A percentile compares a stretch with the other conserved stretches of the same genome.
Evolutionary conservation across 2,888 invertebrate species (phyloP).

Genomic region (Noctua pronuba): DNA sequence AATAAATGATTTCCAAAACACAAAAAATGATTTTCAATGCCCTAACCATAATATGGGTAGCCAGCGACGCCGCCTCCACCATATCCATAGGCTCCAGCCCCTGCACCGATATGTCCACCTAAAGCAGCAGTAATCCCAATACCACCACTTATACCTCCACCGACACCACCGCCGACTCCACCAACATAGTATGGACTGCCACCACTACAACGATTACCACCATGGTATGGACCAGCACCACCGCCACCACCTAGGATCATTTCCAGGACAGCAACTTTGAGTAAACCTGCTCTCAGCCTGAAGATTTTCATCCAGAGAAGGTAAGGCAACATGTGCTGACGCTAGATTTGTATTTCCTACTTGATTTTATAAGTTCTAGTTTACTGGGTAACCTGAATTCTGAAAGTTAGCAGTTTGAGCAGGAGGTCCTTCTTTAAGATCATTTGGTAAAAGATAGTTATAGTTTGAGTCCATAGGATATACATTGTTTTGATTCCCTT

Average conservation of each 20-base stretch:
- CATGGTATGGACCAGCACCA: no score
- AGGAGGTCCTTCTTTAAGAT: background rate
- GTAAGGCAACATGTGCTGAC: background rate
- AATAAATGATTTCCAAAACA: no score
- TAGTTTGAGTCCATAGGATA: background rate
- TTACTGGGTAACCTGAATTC: no score
- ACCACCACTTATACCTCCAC: constrained; percentile 16
- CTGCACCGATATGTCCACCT: constrained; percentile 20
- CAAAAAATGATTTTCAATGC: background rate
- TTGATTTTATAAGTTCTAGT: no score
- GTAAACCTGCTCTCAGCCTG: constrained; percentile 15
- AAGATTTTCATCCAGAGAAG: background rate
- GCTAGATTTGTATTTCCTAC: background rate
- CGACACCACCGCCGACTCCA: background rate
- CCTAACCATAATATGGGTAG: background rate
- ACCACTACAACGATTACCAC: no score
- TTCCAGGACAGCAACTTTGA: background rate
- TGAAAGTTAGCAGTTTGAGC: no score
- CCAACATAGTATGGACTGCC: background rate
- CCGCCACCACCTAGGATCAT: no score
- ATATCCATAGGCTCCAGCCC: background rate
- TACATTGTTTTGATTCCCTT: background rate
- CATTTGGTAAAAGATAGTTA: background rate
- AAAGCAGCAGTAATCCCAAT: constrained; percentile 3
- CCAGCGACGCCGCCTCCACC: constrained; percentile 18